Conservation (phyloP, 64 coral and sea anemone genomes). For the Montipora foliosa region DNA sequence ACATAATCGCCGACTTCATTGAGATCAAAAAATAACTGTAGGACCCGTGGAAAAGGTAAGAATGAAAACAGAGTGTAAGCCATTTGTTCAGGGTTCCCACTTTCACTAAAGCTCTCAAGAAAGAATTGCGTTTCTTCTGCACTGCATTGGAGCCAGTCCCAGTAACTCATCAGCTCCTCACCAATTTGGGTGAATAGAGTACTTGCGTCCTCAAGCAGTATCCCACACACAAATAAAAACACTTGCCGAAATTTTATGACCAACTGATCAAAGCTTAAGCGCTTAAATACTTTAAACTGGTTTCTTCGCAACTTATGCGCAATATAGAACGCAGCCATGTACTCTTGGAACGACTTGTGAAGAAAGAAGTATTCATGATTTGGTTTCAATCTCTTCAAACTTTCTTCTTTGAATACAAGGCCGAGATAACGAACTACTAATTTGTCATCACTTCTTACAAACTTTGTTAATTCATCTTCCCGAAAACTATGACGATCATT, state of each 20-base stretch:
- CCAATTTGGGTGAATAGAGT: background rate
- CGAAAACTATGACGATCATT: too few relatives aligned
- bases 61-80: background rate
- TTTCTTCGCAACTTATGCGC: too few relatives aligned
- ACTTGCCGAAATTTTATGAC: background rate
- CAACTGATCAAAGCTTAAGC: background rate
- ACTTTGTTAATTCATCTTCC: too few relatives aligned
- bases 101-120: background rate
- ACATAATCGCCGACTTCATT: too few relatives aligned
- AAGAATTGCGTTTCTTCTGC: background rate
- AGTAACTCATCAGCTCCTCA: background rate
- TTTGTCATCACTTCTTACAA: too few relatives aligned
- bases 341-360: too few relatives aligned
- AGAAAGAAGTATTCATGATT: too few relatives aligned
- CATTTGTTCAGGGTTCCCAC: background rate
- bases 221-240: slow-evolving; percentile 6
- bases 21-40: background rate
- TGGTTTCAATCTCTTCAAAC: too few relatives aligned
- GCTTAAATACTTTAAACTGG: background rate
- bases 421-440: too few relatives aligned
- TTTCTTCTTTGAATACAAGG: too few relatives aligned
- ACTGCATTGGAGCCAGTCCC: background rate
- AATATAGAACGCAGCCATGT: too few relatives aligned
- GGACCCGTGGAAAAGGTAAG: background rate
- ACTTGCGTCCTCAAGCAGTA: background rate